phyloP scores from a whole-genome alignment of 2,113 vertebrate genomes.

The Sardina pilchardus region DNA sequence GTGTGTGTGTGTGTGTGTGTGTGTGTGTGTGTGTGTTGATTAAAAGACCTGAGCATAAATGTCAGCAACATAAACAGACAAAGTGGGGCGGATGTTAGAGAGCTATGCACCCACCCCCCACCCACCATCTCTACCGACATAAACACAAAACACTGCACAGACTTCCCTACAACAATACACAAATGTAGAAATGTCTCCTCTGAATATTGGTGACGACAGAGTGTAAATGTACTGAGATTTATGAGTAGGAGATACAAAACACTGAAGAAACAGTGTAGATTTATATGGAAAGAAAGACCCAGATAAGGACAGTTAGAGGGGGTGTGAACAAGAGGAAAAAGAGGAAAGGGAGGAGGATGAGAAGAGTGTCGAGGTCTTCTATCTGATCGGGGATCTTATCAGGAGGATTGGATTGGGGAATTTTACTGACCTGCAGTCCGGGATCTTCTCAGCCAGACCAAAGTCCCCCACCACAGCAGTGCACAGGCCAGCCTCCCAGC shows the following conservation, averaged over 20 bases:
- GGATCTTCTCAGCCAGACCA: slow-evolving; percentile 94
- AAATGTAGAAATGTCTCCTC: neutral
- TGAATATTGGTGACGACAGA: too few species aligned
- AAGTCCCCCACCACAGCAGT: slow-evolving; percentile 93
- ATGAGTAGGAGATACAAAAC: too few species aligned
- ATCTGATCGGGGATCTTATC: neutral
- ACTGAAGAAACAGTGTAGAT: too few species aligned
- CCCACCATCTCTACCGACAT: too few species aligned
- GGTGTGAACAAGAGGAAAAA: neutral
- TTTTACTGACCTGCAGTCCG: slow-evolving; percentile 82
- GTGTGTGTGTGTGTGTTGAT: slow-evolving; percentile 72
- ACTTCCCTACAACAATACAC: neutral
- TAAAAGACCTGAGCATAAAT: neutral
- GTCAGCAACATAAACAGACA: neutral
- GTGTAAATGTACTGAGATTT: too few species aligned
- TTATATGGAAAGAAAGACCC: neutral
- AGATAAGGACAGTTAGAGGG: neutral
- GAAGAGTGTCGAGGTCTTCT: neutral
- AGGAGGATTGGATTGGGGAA: neutral
- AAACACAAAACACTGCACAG: too few species aligned
- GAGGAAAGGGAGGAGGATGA: neutral
- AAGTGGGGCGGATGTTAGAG: neutral
- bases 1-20: slow-evolving; percentile 63
- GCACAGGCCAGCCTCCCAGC: slow-evolving; percentile 78
- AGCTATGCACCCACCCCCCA: neutral